Percentiles rank a stretch among this genome's conserved stretches.
These are phyloP conservation scores for Urophycis tenuis DNA, from an alignment of 2,797 vertebrate genomes.

Conservation along the genomic window DNA sequence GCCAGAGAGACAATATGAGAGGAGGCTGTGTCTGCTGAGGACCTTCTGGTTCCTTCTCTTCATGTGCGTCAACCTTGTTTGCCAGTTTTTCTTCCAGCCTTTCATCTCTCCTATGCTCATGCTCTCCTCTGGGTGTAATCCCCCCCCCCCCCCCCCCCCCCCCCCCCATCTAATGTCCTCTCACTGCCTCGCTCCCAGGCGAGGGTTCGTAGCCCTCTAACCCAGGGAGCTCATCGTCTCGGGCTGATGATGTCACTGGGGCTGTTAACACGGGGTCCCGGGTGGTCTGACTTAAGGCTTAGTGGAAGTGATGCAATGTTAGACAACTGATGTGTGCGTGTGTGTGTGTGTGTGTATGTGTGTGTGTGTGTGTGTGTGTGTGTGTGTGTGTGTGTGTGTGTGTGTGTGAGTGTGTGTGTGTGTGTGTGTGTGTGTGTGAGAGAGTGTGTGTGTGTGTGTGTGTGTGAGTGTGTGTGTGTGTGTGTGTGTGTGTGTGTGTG, in stretches of 20 bases:
- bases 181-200: constrained; percentile 23
- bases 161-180: constrained; percentile 3
- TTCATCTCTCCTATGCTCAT: constrained; percentile 40
- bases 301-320: not conserved
- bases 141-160: not conserved
- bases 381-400: not conserved
- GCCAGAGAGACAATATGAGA: not conserved
- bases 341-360: not conserved
- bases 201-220: not conserved
- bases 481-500: constrained; percentile 4
- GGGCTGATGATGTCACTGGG: constrained; percentile 9
- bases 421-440: constrained; percentile 1
- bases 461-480: not conserved
- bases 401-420: not conserved
- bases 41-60: not conserved
- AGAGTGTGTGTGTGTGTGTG: not conserved
- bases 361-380: not conserved
- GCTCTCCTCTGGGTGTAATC: not conserved
- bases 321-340: not conserved
- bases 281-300: constrained; percentile 1
- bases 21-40: not conserved
- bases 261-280: constrained; percentile 8
- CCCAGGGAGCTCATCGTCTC: not conserved
- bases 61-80: not conserved
- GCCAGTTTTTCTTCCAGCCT: constrained; percentile 32